Percentiles rank a stretch among this genome's conserved stretches.
These are phyloP conservation scores for Aplocera efformata DNA, from an alignment of 2,888 invertebrate genomes.

Conservation along the genomic window DNA sequence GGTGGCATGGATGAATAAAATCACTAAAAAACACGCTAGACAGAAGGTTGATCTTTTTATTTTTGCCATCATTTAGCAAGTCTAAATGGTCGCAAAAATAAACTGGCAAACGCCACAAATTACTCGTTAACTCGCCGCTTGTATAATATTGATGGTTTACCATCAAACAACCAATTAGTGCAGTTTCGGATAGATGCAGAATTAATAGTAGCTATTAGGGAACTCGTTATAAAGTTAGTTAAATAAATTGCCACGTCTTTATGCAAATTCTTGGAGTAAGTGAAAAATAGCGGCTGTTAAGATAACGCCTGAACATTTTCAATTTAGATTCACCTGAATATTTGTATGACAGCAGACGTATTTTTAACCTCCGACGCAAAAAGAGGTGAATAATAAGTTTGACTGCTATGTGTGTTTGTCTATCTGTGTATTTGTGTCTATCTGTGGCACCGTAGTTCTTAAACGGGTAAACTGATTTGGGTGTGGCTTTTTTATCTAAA, in stretches of 20 bases:
- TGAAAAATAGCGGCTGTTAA: slow-evolving; percentile 13
- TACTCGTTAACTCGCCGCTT: slow-evolving; percentile 13
- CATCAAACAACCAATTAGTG: slow-evolving; percentile 36
- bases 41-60: no score
- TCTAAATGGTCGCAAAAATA: slow-evolving; percentile 2
- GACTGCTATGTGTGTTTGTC: no score
- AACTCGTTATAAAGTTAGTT: slow-evolving; percentile 32
- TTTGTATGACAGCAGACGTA: slow-evolving; percentile 14
- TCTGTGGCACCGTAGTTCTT: no score
- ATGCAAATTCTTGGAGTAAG: slow-evolving; percentile 9
- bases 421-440: no score
- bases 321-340: background rate
- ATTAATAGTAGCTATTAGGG: slow-evolving; percentile 30
- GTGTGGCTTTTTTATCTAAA: no score
- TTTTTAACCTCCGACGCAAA: no score
- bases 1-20: no score
- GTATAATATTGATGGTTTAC: slow-evolving; percentile 33
- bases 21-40: no score
- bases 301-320: background rate
- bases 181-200: slow-evolving; percentile 26
- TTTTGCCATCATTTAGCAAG: no score
- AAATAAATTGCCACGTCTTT: slow-evolving; percentile 22
- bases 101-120: slow-evolving; percentile 2
- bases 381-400: no score
- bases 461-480: no score